These are phyloP conservation scores for Pangasius larnaudii DNA, from an alignment of 2,797 vertebrate genomes.

Conservation along the genomic window DNA sequence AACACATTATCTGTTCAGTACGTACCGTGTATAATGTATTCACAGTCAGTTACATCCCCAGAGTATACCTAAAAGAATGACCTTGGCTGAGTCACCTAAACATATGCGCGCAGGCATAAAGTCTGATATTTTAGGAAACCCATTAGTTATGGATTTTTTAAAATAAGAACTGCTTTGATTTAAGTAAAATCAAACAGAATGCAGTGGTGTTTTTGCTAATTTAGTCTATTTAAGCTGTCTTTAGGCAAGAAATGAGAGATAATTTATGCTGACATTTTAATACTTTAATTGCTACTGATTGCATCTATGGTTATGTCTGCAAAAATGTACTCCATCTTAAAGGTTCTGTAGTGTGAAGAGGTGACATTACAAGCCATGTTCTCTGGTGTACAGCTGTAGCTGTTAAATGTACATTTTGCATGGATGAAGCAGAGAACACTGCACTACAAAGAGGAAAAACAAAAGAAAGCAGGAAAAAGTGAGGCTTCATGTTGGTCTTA, in stretches of 20 bases:
- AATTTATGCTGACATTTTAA: not conserved
- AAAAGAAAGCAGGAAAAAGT: constrained; percentile 66
- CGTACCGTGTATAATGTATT: not conserved
- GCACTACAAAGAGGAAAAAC: constrained; percentile 61
- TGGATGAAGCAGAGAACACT: constrained; percentile 72
- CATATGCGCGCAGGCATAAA: not conserved
- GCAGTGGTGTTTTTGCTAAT: not conserved
- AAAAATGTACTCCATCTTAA: not conserved
- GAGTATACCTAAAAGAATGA: not conserved
- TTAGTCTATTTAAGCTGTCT: not conserved
- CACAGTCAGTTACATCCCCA: not conserved
- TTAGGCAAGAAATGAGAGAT: not conserved
- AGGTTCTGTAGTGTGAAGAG: not conserved
- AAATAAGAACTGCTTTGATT: not conserved
- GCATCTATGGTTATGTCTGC: not conserved
- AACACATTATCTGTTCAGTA: not conserved
- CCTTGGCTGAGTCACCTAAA: not conserved
- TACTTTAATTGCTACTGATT: not conserved
- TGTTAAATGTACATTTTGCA: constrained; percentile 60
- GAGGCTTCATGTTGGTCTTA: constrained; percentile 76
- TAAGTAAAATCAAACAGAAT: not conserved
- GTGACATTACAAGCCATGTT: not conserved
- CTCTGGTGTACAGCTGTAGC: constrained; percentile 51
- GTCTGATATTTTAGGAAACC: not conserved
- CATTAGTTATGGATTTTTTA: not conserved